phyloP scores from a whole-genome alignment of 2,888 invertebrate genomes.

The Chelonus formosanus region DNA sequence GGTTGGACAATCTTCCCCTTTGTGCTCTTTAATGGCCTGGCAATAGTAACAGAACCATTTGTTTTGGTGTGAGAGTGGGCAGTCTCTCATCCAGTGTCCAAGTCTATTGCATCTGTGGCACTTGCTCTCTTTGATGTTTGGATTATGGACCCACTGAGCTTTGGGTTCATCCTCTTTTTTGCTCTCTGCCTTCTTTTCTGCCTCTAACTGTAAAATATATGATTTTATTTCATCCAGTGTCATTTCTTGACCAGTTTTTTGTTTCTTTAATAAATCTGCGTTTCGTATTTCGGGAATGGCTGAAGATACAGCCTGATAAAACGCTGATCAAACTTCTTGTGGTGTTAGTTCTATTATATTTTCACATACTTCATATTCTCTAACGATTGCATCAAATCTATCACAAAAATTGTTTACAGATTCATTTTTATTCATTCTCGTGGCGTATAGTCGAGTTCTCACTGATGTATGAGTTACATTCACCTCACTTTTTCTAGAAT shows the following conservation, averaged over 20 bases:
- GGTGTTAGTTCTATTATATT: conserved; percentile 1
- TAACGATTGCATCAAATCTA: conserved; percentile 19
- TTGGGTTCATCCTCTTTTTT: conserved; percentile 1
- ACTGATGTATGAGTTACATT: conserved; percentile 36
- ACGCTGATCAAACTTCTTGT: conserved; percentile 34
- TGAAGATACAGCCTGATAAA: conserved; percentile 39
- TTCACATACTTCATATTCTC: background rate
- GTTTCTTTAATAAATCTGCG: conserved; percentile 3
- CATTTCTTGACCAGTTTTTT: conserved; percentile 19
- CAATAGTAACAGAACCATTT: conserved; percentile 30
- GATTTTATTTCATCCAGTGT: conserved; percentile 12
- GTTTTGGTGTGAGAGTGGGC: background rate
- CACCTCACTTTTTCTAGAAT: conserved; percentile 21
- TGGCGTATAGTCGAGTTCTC: conserved; percentile 32
- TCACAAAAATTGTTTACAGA: conserved; percentile 11
- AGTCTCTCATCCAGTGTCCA: conserved; percentile 21
- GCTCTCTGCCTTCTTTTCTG: background rate
- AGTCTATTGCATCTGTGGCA: background rate
- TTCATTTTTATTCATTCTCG: conserved; percentile 19
- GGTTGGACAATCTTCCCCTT: conserved; percentile 21
- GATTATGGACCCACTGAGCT: background rate
- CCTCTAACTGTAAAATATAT: conserved; percentile 31
- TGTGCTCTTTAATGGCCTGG: conserved; percentile 17
- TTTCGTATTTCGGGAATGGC: conserved; percentile 25
- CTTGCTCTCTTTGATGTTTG: background rate